Evolutionary conservation across 2,113 vertebrate genomes (phyloP), one percentile per base, ranked within the genome.

Genomic region (Elanoides forficatus): DNA sequence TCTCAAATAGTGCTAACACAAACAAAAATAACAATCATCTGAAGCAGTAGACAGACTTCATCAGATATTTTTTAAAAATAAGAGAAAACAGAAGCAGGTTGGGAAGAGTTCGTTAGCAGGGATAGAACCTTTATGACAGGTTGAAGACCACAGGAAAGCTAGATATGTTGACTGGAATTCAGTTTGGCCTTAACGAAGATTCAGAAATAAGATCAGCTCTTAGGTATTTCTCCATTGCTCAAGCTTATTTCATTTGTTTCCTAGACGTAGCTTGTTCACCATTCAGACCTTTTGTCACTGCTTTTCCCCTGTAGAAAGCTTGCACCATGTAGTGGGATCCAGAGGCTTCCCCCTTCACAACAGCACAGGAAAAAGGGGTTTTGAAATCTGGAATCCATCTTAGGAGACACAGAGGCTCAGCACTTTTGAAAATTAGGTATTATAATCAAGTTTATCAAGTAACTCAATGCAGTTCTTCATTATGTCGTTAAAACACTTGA

Each of bases 331-430:
- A 47, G 20, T 42, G 38, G 59, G 32, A 68, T 70, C 32, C 68
- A 94, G n/a, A 50, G 50, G 21, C 30, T 81, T 84, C 2, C 7
- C 6, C 3, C 10, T 71, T 71, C 29, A 30, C 0, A 0, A 27
- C 8, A 78, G 36, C 6, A 2, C n/a, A 63, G 29, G 26, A 58
- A 59, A 67, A 82, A 86, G 42, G 2, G 29, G 11, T 5, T 45
- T 92, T 66, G 40, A 75, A 63, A 79, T 71, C 23, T 59, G 32
- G 74, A 86, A 68, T 58, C 50, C n/a, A 9, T 58, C 45, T 48
- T 58, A 32, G 36, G 40, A 85, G 43, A 55, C 20, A 48, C 3
- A 65, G 43, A 74, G 79, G 10, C 5, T 38, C 5, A 76, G 13
- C 13, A n/a, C 4, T 67, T 85, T 15, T 43, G 13, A 68, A 90